These are phyloP conservation scores for Polymixis flavicincta DNA, from an alignment of 2,888 invertebrate genomes.

Conservation along the genomic window DNA sequence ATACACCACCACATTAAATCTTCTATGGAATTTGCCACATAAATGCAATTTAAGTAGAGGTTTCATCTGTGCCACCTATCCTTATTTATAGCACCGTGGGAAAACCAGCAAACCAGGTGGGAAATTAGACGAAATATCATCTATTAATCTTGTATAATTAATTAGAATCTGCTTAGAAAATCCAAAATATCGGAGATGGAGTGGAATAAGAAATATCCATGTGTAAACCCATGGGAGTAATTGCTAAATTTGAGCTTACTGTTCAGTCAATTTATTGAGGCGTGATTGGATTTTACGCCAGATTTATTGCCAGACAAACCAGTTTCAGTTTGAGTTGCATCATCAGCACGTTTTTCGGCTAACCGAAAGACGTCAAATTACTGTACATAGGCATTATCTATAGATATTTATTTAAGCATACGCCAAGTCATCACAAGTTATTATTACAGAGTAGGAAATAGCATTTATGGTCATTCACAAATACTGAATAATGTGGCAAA, in stretches of 20 bases:
- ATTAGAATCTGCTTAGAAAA: not conserved
- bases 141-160: not conserved
- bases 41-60: not conserved
- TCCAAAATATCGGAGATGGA: not conserved
- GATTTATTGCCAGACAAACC: too few species aligned
- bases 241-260: constrained; percentile 10
- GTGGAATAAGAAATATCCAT: not conserved
- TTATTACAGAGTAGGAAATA: not conserved
- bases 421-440: not conserved
- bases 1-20: not conserved
- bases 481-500: too few species aligned
- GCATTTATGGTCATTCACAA: not conserved
- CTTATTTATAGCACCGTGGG: too few species aligned
- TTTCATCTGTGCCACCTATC: not conserved
- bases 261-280: constrained; percentile 12
- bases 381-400: too few species aligned
- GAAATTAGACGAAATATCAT: not conserved
- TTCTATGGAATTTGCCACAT: not conserved
- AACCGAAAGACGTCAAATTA: too few species aligned
- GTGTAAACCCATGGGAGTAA: constrained; percentile 7
- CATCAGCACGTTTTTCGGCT: too few species aligned
- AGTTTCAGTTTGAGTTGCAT: too few species aligned
- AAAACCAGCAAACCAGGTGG: too few species aligned
- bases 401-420: too few species aligned
- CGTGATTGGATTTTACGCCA: constrained; percentile 8